Conservation (phyloP, 2,888 invertebrate species). For the Cyrtodaria siliqua region DNA sequence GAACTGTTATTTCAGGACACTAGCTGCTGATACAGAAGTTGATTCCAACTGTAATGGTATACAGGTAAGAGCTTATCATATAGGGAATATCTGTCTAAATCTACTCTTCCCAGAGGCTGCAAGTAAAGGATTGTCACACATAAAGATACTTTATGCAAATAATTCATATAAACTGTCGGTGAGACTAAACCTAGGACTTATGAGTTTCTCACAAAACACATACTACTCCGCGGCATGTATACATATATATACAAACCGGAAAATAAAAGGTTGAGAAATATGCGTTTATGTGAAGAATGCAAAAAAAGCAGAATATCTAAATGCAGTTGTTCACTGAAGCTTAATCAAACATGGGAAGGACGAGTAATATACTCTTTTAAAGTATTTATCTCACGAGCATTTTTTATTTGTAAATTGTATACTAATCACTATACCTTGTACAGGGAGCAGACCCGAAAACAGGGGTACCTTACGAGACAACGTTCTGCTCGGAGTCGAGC, state of each 20-base stretch:
- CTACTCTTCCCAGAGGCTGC: background rate
- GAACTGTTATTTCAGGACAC: slow-evolving; percentile 81
- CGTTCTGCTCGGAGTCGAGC: slow-evolving; percentile 81
- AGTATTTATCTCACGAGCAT: no score
- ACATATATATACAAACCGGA: background rate
- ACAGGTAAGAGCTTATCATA: slow-evolving; percentile 71
- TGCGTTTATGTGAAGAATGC: background rate
- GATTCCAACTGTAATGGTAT: slow-evolving; percentile 86
- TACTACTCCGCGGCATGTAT: background rate
- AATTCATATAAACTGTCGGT: no score
- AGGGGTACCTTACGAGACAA: slow-evolving; percentile 82
- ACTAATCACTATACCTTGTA: slow-evolving; percentile 2
- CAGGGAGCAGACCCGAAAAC: slow-evolving; percentile 82
- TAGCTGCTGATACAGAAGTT: slow-evolving; percentile 73
- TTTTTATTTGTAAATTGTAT: background rate
- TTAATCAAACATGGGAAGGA: background rate
- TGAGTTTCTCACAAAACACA: no score
- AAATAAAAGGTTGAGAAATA: background rate
- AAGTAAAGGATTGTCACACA: no score
- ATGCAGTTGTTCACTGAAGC: background rate
- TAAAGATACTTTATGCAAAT: no score
- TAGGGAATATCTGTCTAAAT: background rate
- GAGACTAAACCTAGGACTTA: no score
- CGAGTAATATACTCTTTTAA: no score
- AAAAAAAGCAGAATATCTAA: background rate